Evolutionary conservation across 2,797 vertebrate species (phyloP), one percentile per base, ranked within the genome.

Genomic region (Sparidentex hasta): DNA sequence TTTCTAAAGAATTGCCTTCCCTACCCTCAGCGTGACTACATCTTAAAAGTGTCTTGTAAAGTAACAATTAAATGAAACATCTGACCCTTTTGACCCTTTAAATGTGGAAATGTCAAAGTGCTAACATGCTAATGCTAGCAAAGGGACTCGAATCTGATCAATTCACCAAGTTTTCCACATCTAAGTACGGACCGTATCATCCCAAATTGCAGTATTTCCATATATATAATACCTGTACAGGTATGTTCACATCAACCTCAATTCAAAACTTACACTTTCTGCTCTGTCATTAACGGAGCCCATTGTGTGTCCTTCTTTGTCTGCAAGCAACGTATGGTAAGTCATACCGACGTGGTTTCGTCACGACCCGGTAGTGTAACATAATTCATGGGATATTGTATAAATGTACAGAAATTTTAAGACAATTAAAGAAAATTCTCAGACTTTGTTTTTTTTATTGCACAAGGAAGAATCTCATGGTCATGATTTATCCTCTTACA

Each of bases 81-180:
- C 38, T 11, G 7, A 38, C 38, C 38, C 38, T 38, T 38, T 38
- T 38, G 38, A 38, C 38, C 33, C 38, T 9, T 38, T 11, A 1
- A 38, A 13, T 23, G 50, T 52, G 3, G 13, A 23, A 17, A 16
- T 61, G 0, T 14, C 23, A 11, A 21, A 1, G 33, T 80, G 73
- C 54, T 73, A 73, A 20, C 33, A 46, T 76, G 68, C 68, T 76
- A 80, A 54, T 8, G 2, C 8, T 52, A 52, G 1, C 11, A 23
- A 48, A 48, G 2, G 18, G 47, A 48, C 8, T 5, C 14, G 1
- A 12, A 7, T 43, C 6, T 4, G 46, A 12, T 52, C 16, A 21
- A 6, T 23, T 59, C 48, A 13, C 25, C 2, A 4, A 55, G 21
- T 72, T 12, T 25, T 52, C 8, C 6, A 47, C 51, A 43, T 12